A percentile compares a stretch with the other conserved stretches of the same genome.
phyloP scores from a whole-genome alignment of 2,113 vertebrate genomes.

The Indicator indicator region DNA sequence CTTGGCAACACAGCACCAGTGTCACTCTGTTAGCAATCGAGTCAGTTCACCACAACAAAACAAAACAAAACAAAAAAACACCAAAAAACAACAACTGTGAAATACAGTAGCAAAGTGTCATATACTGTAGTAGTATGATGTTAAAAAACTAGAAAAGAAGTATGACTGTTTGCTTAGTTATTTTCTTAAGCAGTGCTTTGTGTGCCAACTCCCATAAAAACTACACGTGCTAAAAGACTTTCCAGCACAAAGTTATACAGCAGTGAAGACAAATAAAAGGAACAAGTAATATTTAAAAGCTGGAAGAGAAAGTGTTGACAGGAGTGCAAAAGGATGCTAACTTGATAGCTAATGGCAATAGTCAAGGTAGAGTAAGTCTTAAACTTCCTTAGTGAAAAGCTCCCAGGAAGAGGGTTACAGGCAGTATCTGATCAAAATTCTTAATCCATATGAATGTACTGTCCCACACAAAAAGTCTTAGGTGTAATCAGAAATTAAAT shows the following conservation, averaged over 20 bases:
- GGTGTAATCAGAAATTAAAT: constrained; percentile 53
- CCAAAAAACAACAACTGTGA: neutral
- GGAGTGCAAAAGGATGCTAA: neutral
- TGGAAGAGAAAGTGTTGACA: neutral
- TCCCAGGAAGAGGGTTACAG: neutral
- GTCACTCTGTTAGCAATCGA: neutral
- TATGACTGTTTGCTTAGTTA: neutral
- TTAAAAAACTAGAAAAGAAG: constrained; percentile 1
- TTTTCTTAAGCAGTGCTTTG: neutral
- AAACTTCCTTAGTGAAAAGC: neutral
- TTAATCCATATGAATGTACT: neutral
- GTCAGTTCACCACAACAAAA: neutral
- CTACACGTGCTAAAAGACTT: neutral
- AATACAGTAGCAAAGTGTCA: neutral
- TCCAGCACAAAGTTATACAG: neutral
- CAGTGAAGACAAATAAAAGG: neutral
- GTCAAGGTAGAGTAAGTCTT: neutral
- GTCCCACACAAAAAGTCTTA: neutral
- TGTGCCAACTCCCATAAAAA: neutral
- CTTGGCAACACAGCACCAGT: neutral
- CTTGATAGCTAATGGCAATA: neutral
- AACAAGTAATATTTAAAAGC: neutral
- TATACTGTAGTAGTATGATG: neutral
- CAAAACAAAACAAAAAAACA: no score
- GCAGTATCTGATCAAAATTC: neutral